These are phyloP conservation scores for Gallinago undulata DNA, from an alignment of 2,113 vertebrate species.

Conservation along the genomic window DNA sequence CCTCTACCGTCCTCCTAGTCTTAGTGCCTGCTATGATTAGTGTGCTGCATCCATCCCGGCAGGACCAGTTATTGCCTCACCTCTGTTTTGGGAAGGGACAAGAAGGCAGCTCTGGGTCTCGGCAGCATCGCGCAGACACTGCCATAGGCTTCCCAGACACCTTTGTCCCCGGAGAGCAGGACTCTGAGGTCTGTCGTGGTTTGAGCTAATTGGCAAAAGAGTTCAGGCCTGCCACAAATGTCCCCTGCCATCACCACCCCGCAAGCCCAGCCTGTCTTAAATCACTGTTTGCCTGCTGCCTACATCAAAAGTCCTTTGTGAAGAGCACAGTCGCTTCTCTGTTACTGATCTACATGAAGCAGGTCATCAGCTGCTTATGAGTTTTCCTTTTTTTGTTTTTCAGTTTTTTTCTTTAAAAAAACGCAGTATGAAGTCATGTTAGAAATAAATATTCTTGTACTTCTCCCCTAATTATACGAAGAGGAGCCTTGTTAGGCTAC, in stretches of 20 bases:
- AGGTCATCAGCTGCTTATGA: constrained; percentile 27
- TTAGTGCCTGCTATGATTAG: not conserved
- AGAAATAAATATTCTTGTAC: not conserved
- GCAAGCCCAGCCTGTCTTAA: not conserved
- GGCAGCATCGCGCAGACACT: not conserved
- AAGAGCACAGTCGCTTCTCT: constrained; percentile 37
- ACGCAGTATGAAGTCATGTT: not conserved
- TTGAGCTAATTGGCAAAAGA: not conserved
- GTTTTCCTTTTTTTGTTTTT: not conserved
- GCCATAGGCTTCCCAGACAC: not conserved
- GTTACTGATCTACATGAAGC: not conserved
- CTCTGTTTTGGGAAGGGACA: not conserved
- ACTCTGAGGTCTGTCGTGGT: not conserved
- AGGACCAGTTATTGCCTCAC: not conserved
- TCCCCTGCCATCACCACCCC: not conserved
- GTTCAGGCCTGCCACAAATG: not conserved
- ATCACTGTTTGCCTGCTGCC: not conserved
- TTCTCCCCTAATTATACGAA: not conserved
- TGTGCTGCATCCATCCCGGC: not conserved
- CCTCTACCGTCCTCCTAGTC: not conserved
- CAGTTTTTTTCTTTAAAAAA: not conserved
- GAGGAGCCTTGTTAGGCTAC: not conserved
- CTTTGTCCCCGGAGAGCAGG: not conserved
- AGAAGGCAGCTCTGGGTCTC: not conserved
- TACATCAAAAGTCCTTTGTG: constrained; percentile 51